Base-by-base conservation (phyloP, 92 coral and sea anemone species). In the Porites cylindrica region DNA sequence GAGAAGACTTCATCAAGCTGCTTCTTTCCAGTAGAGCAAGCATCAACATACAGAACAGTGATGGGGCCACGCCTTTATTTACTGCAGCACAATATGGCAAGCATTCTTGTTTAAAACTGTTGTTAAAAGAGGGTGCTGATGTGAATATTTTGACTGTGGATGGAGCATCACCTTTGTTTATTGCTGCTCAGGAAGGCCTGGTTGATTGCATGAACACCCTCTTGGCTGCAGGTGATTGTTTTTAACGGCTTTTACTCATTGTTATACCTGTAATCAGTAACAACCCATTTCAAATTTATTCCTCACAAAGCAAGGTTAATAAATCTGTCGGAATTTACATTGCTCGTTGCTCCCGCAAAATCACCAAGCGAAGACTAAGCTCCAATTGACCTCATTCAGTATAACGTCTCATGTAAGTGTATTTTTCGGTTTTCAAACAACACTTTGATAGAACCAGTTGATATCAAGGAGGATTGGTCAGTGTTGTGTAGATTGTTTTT, bases 161-260 rank as follows among this genome's bases (percentile, higher is more conserved):
- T 56, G 81, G 76, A 20, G 96, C 98, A 7, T 85, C 96, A 0
- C 93, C 98, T 2, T 26, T 93, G 47, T 95, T 91, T 78, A 93
- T 95, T 79, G 94, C 96, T 5, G 91, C 96, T 2, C 98, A 95
- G 79, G 96, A 95, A 83, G 98, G 98, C 1, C 81, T 90, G 64
- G 43, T 43, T 21, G 72, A 60, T 8, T 93, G 96, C 64, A 81
- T 93, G 4, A 78, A 75, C 76, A 71, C 86, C 7, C 90, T 95
- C 7, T 56, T 95, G n/a, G 51, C 68, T 47, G 93, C 98, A 26
- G 94, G 94, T 94, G 67, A 64, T 73, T 47, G 1, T n/a, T 77
- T 51, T 62, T 2, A 4, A 11, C 9, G 1, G 17, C n/a, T 16
- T 62, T 62, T 2, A 59, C 47, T 5, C 47, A 38, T 38, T 38